A percentile compares a stretch with the other conserved stretches of the same genome.
These are phyloP conservation scores for Agapostemon virescens DNA, from an alignment of 2,888 invertebrate genomes.

Conservation along the genomic window DNA sequence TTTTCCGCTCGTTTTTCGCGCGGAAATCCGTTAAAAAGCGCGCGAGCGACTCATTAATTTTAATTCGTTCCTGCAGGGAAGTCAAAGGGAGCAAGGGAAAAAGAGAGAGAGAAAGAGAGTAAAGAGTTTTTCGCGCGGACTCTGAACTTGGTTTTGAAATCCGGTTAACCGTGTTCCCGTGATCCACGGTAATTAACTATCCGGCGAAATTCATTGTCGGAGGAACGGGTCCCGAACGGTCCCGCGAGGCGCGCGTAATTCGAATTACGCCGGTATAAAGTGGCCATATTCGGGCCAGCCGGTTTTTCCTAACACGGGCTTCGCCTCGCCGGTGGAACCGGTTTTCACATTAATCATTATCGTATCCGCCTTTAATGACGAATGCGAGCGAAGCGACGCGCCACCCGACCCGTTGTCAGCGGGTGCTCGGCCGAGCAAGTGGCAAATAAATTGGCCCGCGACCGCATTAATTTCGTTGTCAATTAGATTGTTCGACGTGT, in stretches of 20 bases:
- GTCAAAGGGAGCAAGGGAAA: slow-evolving; percentile 16
- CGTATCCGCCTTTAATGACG: slow-evolving; percentile 69
- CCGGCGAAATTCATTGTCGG: slow-evolving; percentile 54
- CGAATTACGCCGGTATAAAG: slow-evolving; percentile 53
- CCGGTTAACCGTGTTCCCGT: slow-evolving; percentile 28
- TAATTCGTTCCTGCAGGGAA: slow-evolving; percentile 23
- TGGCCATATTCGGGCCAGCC: slow-evolving; percentile 63
- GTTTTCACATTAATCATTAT: slow-evolving; percentile 73
- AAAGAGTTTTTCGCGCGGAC: slow-evolving; percentile 2
- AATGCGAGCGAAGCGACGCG: slow-evolving; percentile 35
- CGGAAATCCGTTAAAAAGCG: slow-evolving; percentile 13
- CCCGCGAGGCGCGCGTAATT: slow-evolving; percentile 52
- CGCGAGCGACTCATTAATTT: slow-evolving; percentile 26
- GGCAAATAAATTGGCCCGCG: slow-evolving; percentile 70
- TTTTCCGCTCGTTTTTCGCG: slow-evolving; percentile 1
- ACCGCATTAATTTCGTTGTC: slow-evolving; percentile 72
- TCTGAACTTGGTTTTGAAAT: slow-evolving; percentile 30
- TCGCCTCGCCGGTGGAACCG: slow-evolving; percentile 61
- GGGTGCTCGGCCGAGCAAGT: slow-evolving; percentile 63
- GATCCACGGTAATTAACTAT: slow-evolving; percentile 58
- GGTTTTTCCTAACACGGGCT: slow-evolving; percentile 63
- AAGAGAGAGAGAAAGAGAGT: not conserved
- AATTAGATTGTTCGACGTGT: slow-evolving; percentile 66
- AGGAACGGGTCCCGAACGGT: slow-evolving; percentile 28
- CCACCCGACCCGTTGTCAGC: slow-evolving; percentile 61